A percentile compares a stretch with the other conserved stretches of the same genome.
Conservation (phyloP, 2,888 invertebrate species). For the Drosophila nigricruria region DNA sequence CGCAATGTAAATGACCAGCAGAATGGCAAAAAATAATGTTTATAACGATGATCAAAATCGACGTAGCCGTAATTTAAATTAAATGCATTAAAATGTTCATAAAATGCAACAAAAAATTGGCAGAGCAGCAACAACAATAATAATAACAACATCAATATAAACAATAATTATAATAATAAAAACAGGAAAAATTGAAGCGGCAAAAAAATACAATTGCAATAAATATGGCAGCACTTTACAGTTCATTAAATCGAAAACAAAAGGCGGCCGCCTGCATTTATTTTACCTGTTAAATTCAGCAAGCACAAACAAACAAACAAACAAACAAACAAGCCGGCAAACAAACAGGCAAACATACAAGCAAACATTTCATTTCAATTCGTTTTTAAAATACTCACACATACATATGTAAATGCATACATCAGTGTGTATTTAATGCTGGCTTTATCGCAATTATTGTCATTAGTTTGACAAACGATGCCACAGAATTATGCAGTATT, state of each 20-base stretch:
- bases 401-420: slow-evolving; percentile 8
- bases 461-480: slow-evolving; percentile 72
- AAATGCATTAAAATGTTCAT: slow-evolving; percentile 74
- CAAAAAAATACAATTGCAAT: slow-evolving; percentile 55
- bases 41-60: slow-evolving; percentile 66
- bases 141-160: slow-evolving; percentile 52
- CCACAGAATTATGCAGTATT: slow-evolving; percentile 60
- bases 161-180: slow-evolving; percentile 67
- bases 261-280: slow-evolving; percentile 67
- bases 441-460: slow-evolving; percentile 79
- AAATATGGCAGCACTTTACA: slow-evolving; percentile 78
- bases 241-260: slow-evolving; percentile 80
- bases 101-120: slow-evolving; percentile 30
- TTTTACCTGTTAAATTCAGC: slow-evolving; percentile 57
- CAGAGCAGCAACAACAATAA: slow-evolving; percentile 15
- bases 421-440: slow-evolving; percentile 61
- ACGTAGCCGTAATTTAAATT: slow-evolving; percentile 72
- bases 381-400: slow-evolving; percentile 44
- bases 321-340: slow-evolving; percentile 1
- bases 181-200: slow-evolving; percentile 34
- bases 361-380: slow-evolving; percentile 47
- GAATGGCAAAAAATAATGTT: slow-evolving; percentile 50
- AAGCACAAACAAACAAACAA: slow-evolving; percentile 32
- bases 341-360: slow-evolving; percentile 31
- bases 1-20: slow-evolving; percentile 61